A percentile compares a stretch with the other conserved stretches of the same genome.
Evolutionary conservation across 64 coral and sea anemone genomes (phyloP).

Genomic region (Anthopleura sola): DNA sequence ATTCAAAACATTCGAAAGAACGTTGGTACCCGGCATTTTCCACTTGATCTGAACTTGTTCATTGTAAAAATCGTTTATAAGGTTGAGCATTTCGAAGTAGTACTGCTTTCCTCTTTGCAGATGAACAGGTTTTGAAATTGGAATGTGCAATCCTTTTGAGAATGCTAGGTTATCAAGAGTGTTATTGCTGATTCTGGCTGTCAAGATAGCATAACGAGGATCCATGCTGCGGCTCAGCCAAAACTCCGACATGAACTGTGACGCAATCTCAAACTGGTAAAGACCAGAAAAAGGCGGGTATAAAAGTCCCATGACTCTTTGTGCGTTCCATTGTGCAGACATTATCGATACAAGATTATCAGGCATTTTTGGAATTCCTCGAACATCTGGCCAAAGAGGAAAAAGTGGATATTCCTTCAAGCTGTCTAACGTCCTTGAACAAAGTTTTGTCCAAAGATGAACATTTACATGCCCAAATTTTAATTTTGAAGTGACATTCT

Average conservation of each 20-base stretch:
- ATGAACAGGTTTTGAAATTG: slow-evolving; percentile 19
- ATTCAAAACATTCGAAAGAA: not conserved
- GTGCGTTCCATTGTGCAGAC: slow-evolving; percentile 21
- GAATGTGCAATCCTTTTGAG: not conserved
- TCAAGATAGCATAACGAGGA: not conserved
- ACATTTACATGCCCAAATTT: slow-evolving; percentile 31
- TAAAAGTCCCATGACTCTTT: slow-evolving; percentile 43
- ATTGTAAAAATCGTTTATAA: slow-evolving; percentile 29
- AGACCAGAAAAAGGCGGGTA: slow-evolving; percentile 24
- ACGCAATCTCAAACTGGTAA: slow-evolving; percentile 29
- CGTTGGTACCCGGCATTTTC: slow-evolving; percentile 6
- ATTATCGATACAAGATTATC: slow-evolving; percentile 37
- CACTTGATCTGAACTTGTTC: slow-evolving; percentile 36
- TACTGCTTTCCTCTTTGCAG: slow-evolving; percentile 15
- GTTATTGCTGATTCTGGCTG: slow-evolving; percentile 33
- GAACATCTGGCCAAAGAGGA: slow-evolving; percentile 9
- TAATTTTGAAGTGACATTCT: not conserved
- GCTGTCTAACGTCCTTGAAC: slow-evolving; percentile 28
- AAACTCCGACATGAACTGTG: slow-evolving; percentile 18
- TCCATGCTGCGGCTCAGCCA: slow-evolving; percentile 26
- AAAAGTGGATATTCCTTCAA: slow-evolving; percentile 40
- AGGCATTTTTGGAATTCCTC: slow-evolving; percentile 17
- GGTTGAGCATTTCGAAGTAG: slow-evolving; percentile 50
- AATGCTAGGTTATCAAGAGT: not conserved
- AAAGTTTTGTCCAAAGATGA: slow-evolving; percentile 32